Conservation (phyloP, 2,888 invertebrate species). For the Apomyelois bistriatella region DNA sequence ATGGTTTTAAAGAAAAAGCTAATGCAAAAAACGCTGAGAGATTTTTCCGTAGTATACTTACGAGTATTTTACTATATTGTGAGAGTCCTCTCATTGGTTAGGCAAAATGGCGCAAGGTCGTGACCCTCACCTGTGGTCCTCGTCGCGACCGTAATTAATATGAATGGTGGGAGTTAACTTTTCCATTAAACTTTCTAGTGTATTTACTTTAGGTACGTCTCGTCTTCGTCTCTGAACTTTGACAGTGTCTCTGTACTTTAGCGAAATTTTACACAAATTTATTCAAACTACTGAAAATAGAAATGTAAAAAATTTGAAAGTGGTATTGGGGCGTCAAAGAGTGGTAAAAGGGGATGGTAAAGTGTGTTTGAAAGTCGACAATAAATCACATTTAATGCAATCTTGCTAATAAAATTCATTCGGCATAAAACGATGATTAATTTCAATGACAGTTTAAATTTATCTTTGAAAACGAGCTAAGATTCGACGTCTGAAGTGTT, state of each 20-base stretch:
- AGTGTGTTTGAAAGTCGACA: too few species aligned
- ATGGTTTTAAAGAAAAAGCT: too few species aligned
- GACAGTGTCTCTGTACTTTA: neutral
- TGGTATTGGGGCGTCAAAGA: too few species aligned
- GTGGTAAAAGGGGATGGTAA: too few species aligned
- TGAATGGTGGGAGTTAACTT: constrained; percentile 7
- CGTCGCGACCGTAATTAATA: neutral
- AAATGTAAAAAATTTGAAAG: too few species aligned
- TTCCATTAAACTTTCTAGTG: constrained; percentile 2
- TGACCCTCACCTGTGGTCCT: constrained; percentile 5
- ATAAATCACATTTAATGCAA: too few species aligned
- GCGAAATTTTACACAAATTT: too few species aligned
- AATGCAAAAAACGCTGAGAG: neutral
- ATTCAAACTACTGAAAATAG: too few species aligned
- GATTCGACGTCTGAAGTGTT: neutral
- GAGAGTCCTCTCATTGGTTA: neutral
- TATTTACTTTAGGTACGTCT: neutral
- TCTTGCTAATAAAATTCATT: too few species aligned
- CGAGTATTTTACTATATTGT: neutral
- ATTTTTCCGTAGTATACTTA: neutral
- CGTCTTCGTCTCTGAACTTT: neutral
- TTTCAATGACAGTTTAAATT: neutral
- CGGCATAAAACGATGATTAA: too few species aligned
- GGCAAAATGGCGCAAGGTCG: constrained; percentile 7
- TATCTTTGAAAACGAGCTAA: neutral